Evolutionary conservation across 1,140 invertebrate genomes (phyloP), one percentile per base, ranked within the genome.

Genomic region (Eriosoma lanigerum): DNA sequence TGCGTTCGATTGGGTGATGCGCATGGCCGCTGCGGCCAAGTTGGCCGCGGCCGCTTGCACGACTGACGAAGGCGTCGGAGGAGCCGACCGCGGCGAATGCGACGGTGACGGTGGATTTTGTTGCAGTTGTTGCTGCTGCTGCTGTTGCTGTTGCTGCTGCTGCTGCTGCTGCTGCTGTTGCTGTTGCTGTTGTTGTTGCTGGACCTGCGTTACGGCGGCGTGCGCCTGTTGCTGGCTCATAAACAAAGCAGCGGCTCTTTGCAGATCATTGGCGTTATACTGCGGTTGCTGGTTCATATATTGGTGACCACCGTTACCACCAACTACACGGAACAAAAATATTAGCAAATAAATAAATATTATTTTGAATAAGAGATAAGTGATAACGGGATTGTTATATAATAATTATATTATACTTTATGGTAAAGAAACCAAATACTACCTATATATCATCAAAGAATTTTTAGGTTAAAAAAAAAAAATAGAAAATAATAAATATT

Each of bases 31-130:
- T 3, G 75, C 75, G 0, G 92, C 93, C 66, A 94, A 85, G 81
- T 93, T 93, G 9, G 93, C 93, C 50, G 93, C 89, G 80, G 90
- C 89, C 17, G 88, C 92, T 84, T 92, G 91, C 17, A 92, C 91
- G 0, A 88, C 89, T 0, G 86, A 86, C 15, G 87, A 86, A 1
- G 83, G 82, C n/a, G 83, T 80, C 56, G 38, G 68, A 29, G 52
- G 70, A 17, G 52, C 73, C 0, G 81, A 50, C 19, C 52, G 75
- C 50, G 76, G 75, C 3, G 75, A 66, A 32, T 72, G 75, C 0
- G 62, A 56, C 1, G 73, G 75, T 0, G 73, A 81, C n/a, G 73
- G 70, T 0, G 82, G 66, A 32, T 78, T 78, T 1, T 62, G 75
- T n/a, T 83, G 81, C 4, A 70, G 66, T 3, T 50, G 54, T 24